Evolutionary conservation across 2,888 invertebrate species (phyloP), one percentile per base, ranked within the genome.

Genomic region (Acleris emargana): DNA sequence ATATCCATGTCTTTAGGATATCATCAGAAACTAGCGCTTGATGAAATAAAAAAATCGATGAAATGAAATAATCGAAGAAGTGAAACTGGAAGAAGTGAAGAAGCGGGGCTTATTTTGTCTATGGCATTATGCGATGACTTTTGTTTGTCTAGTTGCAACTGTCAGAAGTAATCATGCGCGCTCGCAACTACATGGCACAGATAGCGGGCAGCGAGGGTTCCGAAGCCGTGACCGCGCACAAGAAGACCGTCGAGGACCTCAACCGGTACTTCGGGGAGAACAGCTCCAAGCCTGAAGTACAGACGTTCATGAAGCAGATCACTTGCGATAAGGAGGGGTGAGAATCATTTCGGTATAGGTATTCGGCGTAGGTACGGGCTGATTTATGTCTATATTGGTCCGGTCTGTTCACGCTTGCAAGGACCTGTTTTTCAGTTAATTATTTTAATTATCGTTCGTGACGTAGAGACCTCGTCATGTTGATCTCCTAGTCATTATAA

Each of bases 151-250:
- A 99, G 99, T 94, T 99, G 72, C 99, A 99, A 94, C 93, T 99
- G 72, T 99, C 99, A 7, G 99, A 99, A 92, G 99, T 99, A 76
- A 98, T 99, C 76, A 98, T 97, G 94, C 95, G 98, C 77, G 97
- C 99, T 49, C 96, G 99, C 77, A 96, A 96, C 87, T 99, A 99
- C 90, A 99, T 99, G 95, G 95, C 96, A 73, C 96, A 97, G 80
- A 95, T 99, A 58, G 97, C 96, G 25, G 98, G 98, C 58, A 96
- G 97, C 11, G 95, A 95, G 69, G 97, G 97, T 0, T 38, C 38
- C 76, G 97, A 97, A 79, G 97, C 98, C 57, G 93, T 98, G 72
- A 96, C 96, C 32, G 32, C 32, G 2, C 97, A 97, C 84, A 97
- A 97, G 88, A 95, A 97, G 77, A 96, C 96, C 75, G 96, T 96